Evolutionary conservation across 2,797 vertebrate genomes (phyloP).

Genomic region (Triplophysa bombifrons): DNA sequence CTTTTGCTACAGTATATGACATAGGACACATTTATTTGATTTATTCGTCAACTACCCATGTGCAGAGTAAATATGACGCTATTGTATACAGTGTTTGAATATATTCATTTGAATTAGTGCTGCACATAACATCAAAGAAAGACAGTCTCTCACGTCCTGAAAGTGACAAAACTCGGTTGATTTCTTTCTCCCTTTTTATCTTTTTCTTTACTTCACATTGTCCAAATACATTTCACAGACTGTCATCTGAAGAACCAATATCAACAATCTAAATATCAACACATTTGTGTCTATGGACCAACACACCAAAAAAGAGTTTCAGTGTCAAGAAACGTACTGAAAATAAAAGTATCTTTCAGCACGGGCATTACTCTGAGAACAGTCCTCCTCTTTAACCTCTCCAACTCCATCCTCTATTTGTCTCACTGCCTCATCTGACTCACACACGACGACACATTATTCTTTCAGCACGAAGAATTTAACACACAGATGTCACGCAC

Average conservation of each 20-base stretch:
- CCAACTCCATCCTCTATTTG: constrained; percentile 29
- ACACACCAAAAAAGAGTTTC: not conserved
- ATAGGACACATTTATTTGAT: too few species aligned
- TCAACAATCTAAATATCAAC: not conserved
- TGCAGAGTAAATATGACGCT: constrained; percentile 3
- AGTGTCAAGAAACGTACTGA: not conserved
- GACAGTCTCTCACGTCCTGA: not conserved
- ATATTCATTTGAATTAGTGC: constrained; percentile 17
- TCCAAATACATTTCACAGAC: not conserved
- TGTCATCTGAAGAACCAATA: not conserved
- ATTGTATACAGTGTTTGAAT: constrained; percentile 10
- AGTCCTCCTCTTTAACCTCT: constrained; percentile 15
- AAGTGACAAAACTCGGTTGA: not conserved
- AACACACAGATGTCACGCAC: constrained; percentile 33
- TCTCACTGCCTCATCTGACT: constrained; percentile 32
- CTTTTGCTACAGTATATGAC: too few species aligned
- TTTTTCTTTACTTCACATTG: not conserved
- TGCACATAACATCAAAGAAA: constrained; percentile 11
- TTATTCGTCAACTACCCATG: too few species aligned
- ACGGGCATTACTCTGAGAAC: not conserved
- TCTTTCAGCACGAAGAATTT: constrained; percentile 33
- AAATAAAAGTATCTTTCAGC: constrained; percentile 16
- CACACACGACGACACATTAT: not conserved
- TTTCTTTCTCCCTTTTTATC: not conserved
- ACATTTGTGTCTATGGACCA: not conserved